Evolutionary conservation across 2,888 invertebrate species (phyloP).

Genomic region (Nymphalis c-album): DNA sequence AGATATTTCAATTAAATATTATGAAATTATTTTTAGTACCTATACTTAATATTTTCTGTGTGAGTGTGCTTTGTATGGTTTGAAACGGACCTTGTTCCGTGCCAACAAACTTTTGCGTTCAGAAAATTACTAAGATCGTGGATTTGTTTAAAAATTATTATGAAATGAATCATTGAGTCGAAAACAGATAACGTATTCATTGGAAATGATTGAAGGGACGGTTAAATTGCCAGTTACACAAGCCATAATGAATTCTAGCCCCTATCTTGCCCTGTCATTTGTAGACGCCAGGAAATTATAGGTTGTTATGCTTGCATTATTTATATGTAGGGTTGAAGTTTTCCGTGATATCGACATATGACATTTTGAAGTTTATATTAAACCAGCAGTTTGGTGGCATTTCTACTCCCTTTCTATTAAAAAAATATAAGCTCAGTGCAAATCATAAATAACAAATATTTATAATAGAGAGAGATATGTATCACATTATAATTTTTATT

Average conservation of each 20-base stretch:
- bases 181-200: constrained; percentile 25
- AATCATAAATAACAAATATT: too few relatives aligned
- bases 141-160: not conserved
- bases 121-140: too few relatives aligned
- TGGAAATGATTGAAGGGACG: constrained; percentile 25
- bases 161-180: constrained; percentile 6
- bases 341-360: constrained; percentile 6
- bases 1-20: too few relatives aligned
- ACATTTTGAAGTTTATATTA: not conserved
- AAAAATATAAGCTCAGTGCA: too few relatives aligned
- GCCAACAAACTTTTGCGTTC: too few relatives aligned
- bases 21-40: too few relatives aligned
- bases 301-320: constrained; percentile 38
- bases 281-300: constrained; percentile 40
- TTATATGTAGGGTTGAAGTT: constrained; percentile 28
- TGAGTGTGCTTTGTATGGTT: too few relatives aligned
- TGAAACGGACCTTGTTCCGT: too few relatives aligned
- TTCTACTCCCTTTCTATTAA: too few relatives aligned
- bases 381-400: not conserved
- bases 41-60: too few relatives aligned
- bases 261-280: constrained; percentile 39
- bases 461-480: too few relatives aligned
- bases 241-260: constrained; percentile 42
- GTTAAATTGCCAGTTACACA: constrained; percentile 41
- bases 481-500: too few relatives aligned